phyloP scores from a whole-genome alignment of 2,888 invertebrate species.

The Sturmia bella region DNA sequence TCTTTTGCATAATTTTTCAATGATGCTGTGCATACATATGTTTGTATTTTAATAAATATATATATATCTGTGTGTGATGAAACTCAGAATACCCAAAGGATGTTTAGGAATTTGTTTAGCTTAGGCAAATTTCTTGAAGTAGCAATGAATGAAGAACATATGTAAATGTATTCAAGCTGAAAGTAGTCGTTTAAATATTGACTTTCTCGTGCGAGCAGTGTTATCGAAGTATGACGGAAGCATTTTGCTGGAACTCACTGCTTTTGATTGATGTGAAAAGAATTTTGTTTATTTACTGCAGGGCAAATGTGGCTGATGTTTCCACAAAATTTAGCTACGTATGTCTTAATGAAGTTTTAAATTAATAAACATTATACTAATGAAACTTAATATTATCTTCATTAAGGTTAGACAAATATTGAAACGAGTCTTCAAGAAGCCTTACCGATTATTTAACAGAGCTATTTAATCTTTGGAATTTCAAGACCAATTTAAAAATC shows the following conservation, averaged over 20 bases:
- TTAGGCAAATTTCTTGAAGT: slow-evolving; percentile 50
- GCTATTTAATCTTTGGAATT: too few species aligned
- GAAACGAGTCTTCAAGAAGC: too few species aligned
- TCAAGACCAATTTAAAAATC: not conserved
- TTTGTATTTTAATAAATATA: slow-evolving; percentile 9
- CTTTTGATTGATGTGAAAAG: slow-evolving; percentile 48
- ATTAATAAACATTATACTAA: slow-evolving; percentile 3
- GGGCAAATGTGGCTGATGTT: not conserved
- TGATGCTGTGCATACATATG: not conserved
- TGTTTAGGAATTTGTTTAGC: slow-evolving; percentile 42
- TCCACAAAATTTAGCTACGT: not conserved
- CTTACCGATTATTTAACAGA: too few species aligned
- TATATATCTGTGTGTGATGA: slow-evolving; percentile 15
- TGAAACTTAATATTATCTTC: not conserved
- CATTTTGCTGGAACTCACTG: slow-evolving; percentile 29
- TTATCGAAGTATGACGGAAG: slow-evolving; percentile 44
- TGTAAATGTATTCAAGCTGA: slow-evolving; percentile 4
- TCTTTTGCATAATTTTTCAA: not conserved
- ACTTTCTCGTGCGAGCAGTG: slow-evolving; percentile 13
- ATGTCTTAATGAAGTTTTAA: slow-evolving; percentile 8
- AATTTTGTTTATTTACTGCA: slow-evolving; percentile 27
- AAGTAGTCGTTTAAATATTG: slow-evolving; percentile 50
- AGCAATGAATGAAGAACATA: slow-evolving; percentile 26
- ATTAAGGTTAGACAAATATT: too few species aligned
- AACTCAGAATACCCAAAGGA: slow-evolving; percentile 42